Base-by-base conservation (phyloP, 1,140 invertebrate genomes). In the Lasioglossum albipes region DNA sequence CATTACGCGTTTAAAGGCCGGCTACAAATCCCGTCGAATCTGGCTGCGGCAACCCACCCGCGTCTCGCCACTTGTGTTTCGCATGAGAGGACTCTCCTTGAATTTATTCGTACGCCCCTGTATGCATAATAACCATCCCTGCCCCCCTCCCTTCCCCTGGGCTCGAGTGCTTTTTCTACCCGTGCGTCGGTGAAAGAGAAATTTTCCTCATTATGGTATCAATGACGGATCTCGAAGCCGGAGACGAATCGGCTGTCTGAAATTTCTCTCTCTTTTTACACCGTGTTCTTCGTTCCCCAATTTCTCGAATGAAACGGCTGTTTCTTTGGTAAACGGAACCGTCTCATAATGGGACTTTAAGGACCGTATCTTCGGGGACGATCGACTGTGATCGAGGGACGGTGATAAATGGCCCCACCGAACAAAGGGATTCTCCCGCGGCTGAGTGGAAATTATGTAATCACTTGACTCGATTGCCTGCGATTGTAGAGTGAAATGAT, bases 1-100 rank as follows among this genome's bases (percentile, higher is more conserved):
- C 71, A 83, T 84, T 83, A 84, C 81, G 61, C 52, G 77, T 79
- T 84, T 84, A 83, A 54, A 69, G 66, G 59, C 41, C 52, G 66
- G 57, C 77, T 79, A 69, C 62, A 49, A 52, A 49, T 82, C 36
- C 36, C 62, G 59, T 27, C 45, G 67, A 75, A 74, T 75, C 76
- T 70, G 64, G 27, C 27, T 59, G 22, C 57, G 45, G 31, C 64
- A 75, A 67, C 31, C 52, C 10, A 13, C 20, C 41, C 45, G 54
- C 62, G 61, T 77, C 57, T 59, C 70, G 61, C 27, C 76, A 59
- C 64, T 84, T 57, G 68, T 68, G 73, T 72, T 79, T 82, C 54
- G 57, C 76, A 49, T 59, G 76, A 80, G 80, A 82, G 72, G 52
- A 54, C 57, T 75, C 73, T 75, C 74, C n/a, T 66, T 69, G 76